Base-by-base conservation (phyloP, 2,113 vertebrate species). In the Corvus hawaiiensis region DNA sequence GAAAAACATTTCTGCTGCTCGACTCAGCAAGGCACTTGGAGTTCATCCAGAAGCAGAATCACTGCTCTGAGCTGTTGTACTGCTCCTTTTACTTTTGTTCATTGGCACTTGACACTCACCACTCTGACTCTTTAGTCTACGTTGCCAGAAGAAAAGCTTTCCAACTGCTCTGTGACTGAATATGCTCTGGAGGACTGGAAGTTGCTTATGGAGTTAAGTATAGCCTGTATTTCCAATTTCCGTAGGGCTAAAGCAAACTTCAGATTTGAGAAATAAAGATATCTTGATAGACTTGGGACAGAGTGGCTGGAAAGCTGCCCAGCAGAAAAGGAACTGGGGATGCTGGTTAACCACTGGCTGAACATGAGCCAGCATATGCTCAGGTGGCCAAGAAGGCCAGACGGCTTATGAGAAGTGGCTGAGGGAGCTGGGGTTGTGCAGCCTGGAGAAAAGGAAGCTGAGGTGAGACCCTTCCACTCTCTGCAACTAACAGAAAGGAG, bases 81-180 rank as follows among this genome's bases (percentile, higher is more conserved):
- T 91, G 55, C n/a, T 80, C 52, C 41, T 89, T 94, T 77, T 94
- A 61, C 49, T 93, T 88, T 75, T 88, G 58, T 91, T 96, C 87
- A 46, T 64, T 93, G 88, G 63, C 82, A 91, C 48, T 94, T 95
- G 87, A 95, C 73, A 77, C 32, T 82, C 32, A 33, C 30, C 7
- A 1, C 27, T 82, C 51, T 54, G 48, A 63, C 15, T 76, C 72
- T 81, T 71, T 39, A 88, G 69, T 37, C n/a, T 88, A 55, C 37
- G 6, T 6, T 80, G 44, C 49, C 84, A 91, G 80, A 68, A 93
- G 43, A 94, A 88, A 71, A 27, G 8, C 26, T 59, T 58, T 51
- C 55, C 49, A 82, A 61, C 10, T 52, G n/a, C 16, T 14, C 30
- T 33, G 43, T 16, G 20, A 74, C 9, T 68, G 46, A 82, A 71